phyloP scores from a whole-genome alignment of 92 coral and sea anemone species.

The Anthopleura xanthogrammica region DNA sequence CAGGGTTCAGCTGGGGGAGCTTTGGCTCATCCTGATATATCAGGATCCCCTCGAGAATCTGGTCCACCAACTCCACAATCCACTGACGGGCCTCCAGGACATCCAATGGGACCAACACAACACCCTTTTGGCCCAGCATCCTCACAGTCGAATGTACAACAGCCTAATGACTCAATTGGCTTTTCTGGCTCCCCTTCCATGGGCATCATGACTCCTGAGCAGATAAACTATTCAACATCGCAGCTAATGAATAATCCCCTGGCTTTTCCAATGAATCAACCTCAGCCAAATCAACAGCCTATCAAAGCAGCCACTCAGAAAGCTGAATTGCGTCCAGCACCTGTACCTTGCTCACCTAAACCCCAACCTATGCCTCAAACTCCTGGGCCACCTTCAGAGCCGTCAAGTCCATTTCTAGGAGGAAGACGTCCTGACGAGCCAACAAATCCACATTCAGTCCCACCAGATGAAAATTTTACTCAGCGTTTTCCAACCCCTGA shows the following conservation, averaged over 20 bases:
- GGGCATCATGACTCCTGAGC: constrained; percentile 39
- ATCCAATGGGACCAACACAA: constrained; percentile 48
- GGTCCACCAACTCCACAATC: constrained; percentile 47
- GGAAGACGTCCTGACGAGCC: constrained; percentile 25
- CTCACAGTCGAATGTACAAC: constrained; percentile 22
- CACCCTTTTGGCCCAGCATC: constrained; percentile 22
- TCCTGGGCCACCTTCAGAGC: constrained; percentile 34
- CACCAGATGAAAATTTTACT: constrained; percentile 55
- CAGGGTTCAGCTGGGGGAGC: constrained; percentile 22
- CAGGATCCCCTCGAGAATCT: constrained; percentile 33
- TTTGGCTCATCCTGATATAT: constrained; percentile 19
- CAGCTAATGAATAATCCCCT: constrained; percentile 27
- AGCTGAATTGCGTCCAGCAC: constrained; percentile 22
- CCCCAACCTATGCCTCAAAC: constrained; percentile 25
- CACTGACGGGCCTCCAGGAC: constrained; percentile 36
- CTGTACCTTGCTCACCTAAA: constrained; percentile 36
- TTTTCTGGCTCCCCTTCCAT: constrained; percentile 28
- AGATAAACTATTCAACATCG: constrained; percentile 25
- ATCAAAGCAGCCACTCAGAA: background rate
- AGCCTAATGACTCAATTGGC: constrained; percentile 16
- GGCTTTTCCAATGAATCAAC: constrained; percentile 8
- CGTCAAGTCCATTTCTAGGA: constrained; percentile 23
- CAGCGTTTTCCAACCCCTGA: constrained; percentile 80
- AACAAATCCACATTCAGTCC: constrained; percentile 45
- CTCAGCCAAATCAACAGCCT: constrained; percentile 18